These are phyloP conservation scores for Machaerirhynchus nigripectus DNA, from an alignment of 2,113 vertebrate genomes.

Conservation along the genomic window DNA sequence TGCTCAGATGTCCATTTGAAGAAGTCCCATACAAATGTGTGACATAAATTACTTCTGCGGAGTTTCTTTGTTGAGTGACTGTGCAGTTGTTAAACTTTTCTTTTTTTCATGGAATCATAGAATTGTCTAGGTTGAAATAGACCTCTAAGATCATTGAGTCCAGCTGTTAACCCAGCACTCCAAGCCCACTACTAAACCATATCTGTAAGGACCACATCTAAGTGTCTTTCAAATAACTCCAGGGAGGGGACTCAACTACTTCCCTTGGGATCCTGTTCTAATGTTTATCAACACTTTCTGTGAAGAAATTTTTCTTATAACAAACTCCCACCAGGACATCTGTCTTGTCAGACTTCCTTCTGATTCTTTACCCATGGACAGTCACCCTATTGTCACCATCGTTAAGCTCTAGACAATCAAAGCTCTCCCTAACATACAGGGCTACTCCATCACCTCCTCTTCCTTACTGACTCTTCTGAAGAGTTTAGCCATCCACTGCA, in stretches of 20 bases:
- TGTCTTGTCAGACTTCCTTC: background rate
- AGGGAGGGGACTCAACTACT: background rate
- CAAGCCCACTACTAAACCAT: background rate
- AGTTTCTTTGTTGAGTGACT: conserved; percentile 8
- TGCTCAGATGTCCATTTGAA: conserved; percentile 10
- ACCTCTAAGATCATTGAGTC: background rate
- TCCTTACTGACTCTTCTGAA: background rate
- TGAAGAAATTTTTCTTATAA: background rate
- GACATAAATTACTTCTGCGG: background rate
- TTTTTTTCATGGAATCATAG: background rate
- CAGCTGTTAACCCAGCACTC: background rate
- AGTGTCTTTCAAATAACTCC: background rate
- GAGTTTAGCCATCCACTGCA: background rate
- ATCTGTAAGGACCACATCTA: background rate
- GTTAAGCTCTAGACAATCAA: background rate
- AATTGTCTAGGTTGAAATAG: background rate
- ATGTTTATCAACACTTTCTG: background rate
- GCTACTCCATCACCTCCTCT: background rate
- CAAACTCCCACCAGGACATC: background rate
- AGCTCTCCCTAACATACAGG: background rate
- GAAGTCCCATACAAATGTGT: background rate
- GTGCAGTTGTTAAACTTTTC: conserved; percentile 23
- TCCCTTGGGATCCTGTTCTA: background rate
- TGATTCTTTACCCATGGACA: background rate
- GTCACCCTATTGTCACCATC: rapidly evolving